Base-by-base conservation (phyloP, 2,797 vertebrate genomes). In the Mormyrus proboscirostris region DNA sequence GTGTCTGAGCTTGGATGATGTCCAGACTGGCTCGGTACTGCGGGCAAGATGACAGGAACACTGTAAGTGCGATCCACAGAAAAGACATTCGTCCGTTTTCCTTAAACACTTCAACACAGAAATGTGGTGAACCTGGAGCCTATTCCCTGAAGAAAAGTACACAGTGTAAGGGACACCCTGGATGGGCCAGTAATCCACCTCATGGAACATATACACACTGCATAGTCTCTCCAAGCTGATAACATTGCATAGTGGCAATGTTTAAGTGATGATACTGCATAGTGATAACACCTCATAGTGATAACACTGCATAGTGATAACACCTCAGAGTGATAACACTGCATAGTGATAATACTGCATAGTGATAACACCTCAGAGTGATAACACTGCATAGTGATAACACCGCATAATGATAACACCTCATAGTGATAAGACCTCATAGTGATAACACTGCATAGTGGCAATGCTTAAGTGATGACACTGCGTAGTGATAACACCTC, bases 11-110 rank as follows among this genome's bases (percentile, higher is more conserved):
- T 91, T 95, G 94, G 90, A 99, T 94, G 86, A 97, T 91, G 0
- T 95, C 94, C 93, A 97, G 96, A 92, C 95, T 96, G 89, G 98
- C 95, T 93, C 97, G 98, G 94, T 99, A 99, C 99, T 99, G 93
- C 88, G 33, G 69, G 33, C 33, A 41, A 76, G 33, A 33, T 38
- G 33, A 41, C 29, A 38, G 14, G 69, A 19, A 76, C 69, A 76
- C 69, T 16, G 12, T 73, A 76, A 76, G 33, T 76, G 14, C 69
- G 19, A 19, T 76, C 33, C 41, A 38, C 33, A 41, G 7, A 76
- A 76, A 47, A 82, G 76, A 47, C 41, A 82, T 19, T n/a, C 41
- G n/a, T n/a, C 76, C 76, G 8, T 82, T 47, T 79, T 79, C 14
- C 41, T 8, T 41, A 7, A 44, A 73, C 4, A 73, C 12, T 38